Percentiles rank a stretch among this genome's conserved stretches.
These are phyloP conservation scores for Lagorchestes hirsutus DNA, from an alignment of 2,797 vertebrate species.

Conservation along the genomic window DNA sequence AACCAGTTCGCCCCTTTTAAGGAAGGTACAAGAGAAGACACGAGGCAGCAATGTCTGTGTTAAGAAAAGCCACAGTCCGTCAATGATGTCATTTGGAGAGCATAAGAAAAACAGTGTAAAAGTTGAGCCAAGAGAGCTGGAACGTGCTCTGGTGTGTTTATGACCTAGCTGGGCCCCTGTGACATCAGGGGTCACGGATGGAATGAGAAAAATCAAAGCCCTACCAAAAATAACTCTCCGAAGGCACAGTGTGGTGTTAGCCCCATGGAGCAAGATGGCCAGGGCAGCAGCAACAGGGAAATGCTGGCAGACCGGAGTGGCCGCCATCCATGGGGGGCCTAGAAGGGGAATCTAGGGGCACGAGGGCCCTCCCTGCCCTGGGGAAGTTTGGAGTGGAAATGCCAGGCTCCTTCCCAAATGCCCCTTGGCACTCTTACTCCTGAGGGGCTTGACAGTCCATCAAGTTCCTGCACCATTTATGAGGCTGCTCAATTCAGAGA, in stretches of 20 bases:
- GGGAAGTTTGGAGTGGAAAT: conserved; percentile 61
- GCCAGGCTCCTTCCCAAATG: conserved; percentile 65
- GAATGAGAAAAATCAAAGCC: neutral
- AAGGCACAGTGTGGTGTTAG: neutral
- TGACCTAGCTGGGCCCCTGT: neutral
- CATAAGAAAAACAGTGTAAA: neutral
- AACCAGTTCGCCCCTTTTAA: neutral
- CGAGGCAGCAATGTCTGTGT: neutral
- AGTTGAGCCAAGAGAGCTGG: neutral
- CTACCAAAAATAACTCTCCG: neutral
- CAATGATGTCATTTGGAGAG: neutral
- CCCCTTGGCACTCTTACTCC: conserved; percentile 18
- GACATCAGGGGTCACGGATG: neutral
- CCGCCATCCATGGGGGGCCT: neutral
- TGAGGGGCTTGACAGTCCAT: neutral
- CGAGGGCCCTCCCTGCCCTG: conserved; percentile 59
- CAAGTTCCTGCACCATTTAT: neutral
- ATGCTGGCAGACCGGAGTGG: neutral
- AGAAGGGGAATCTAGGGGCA: conserved; percentile 36
- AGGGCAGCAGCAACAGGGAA: neutral
- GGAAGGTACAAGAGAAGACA: neutral
- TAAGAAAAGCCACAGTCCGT: neutral
- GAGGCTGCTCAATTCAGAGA: neutral
- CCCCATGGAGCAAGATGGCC: neutral
- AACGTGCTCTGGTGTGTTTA: neutral